phyloP scores from a whole-genome alignment of 2,888 invertebrate genomes.

The Brassicogethes aeneus region DNA sequence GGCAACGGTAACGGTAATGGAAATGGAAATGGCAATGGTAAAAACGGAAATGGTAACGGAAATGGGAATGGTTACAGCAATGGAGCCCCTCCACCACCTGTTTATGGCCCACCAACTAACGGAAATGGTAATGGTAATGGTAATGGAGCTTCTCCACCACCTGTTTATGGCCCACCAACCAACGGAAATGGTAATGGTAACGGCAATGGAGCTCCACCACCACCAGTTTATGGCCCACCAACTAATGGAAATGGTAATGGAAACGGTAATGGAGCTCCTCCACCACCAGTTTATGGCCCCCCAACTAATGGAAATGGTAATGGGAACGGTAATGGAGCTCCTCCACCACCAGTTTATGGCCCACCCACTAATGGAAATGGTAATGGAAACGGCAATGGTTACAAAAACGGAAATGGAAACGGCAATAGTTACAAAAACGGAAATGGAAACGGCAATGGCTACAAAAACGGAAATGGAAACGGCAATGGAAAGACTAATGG shows the following conservation, averaged over 20 bases:
- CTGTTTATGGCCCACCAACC: slow-evolving; percentile 30
- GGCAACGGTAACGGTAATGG: slow-evolving; percentile 19
- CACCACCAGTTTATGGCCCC: slow-evolving; percentile 6
- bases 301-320: slow-evolving; percentile 19
- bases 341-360: slow-evolving; percentile 11
- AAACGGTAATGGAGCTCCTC: slow-evolving; percentile 26
- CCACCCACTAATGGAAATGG: slow-evolving; percentile 11
- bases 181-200: slow-evolving; percentile 23
- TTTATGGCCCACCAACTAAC: slow-evolving; percentile 25
- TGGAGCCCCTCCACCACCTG: slow-evolving; percentile 20
- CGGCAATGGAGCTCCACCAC: slow-evolving; percentile 12
- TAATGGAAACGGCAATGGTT: slow-evolving; percentile 18
- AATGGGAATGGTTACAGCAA: slow-evolving; percentile 24
- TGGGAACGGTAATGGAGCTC: slow-evolving; percentile 7
- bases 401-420: slow-evolving; percentile 15
- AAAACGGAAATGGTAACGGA: slow-evolving; percentile 18
- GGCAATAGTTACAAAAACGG: slow-evolving; percentile 24
- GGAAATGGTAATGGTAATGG: slow-evolving; percentile 20
- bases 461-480: slow-evolving; percentile 21
- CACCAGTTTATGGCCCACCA: slow-evolving; percentile 9
- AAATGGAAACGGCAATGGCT: slow-evolving; percentile 13
- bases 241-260: slow-evolving; percentile 20
- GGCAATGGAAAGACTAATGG: slow-evolving; percentile 23
- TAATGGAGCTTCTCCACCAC: slow-evolving; percentile 21
- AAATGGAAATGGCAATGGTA: slow-evolving; percentile 19